Conservation (phyloP, 2,888 invertebrate species). For the Hofmannophila pseudospretella region DNA sequence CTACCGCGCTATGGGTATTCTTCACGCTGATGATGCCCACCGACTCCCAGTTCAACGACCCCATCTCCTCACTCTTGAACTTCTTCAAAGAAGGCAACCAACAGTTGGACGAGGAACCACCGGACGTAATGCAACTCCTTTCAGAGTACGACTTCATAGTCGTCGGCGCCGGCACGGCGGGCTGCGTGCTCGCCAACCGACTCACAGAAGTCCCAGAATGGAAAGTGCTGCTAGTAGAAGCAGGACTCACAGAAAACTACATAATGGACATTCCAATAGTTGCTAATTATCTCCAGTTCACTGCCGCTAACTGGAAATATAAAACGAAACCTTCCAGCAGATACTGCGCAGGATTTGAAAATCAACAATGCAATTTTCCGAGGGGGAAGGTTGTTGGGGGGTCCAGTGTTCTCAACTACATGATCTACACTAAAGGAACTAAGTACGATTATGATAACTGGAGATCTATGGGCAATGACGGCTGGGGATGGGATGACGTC, state of each 20-base stretch:
- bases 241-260: constrained; percentile 83
- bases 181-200: constrained; percentile 85
- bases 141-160: constrained; percentile 86
- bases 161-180: constrained; percentile 89
- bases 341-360: constrained; percentile 86
- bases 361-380: constrained; percentile 87
- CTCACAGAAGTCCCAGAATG: constrained; percentile 83
- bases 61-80: constrained; percentile 69
- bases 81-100: constrained; percentile 73
- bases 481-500: constrained; percentile 86
- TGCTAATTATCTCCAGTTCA: constrained; percentile 84
- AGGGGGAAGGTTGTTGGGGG: constrained; percentile 91
- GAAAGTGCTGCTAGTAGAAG: constrained; percentile 84
- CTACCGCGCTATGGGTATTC: constrained; percentile 41
- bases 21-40: constrained; percentile 36
- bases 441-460: constrained; percentile 86
- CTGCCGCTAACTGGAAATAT: constrained; percentile 88
- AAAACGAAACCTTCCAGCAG: constrained; percentile 85
- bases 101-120: constrained; percentile 73
- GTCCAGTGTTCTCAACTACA: constrained; percentile 87
- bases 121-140: constrained; percentile 64
- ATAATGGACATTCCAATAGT: constrained; percentile 87
- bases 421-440: constrained; percentile 87
- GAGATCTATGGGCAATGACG: constrained; percentile 83
- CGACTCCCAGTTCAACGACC: constrained; percentile 44